These are phyloP conservation scores for sheep (Ovis aries) DNA, from an alignment of 2,113 vertebrate genomes.

Conservation along the genomic window DNA sequence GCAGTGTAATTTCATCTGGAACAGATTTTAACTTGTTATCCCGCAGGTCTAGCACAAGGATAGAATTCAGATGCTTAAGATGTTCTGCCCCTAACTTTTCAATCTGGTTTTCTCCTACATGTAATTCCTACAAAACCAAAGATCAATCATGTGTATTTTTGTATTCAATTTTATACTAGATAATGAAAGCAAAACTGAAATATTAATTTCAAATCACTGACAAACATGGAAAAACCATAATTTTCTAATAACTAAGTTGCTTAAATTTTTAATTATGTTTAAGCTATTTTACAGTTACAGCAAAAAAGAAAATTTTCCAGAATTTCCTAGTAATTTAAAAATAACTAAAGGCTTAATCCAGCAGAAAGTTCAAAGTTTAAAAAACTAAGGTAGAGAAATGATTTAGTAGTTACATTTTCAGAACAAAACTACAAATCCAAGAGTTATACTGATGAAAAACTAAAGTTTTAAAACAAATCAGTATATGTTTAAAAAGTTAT, in stretches of 20 bases:
- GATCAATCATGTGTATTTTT: neutral
- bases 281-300: neutral
- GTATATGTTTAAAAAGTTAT: neutral
- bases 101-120: constrained; percentile 95
- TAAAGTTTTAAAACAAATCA: constrained; percentile 3
- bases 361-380: neutral
- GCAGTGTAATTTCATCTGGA: constrained; percentile 87
- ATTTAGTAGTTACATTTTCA: neutral
- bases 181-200: constrained; percentile 29
- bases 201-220: constrained; percentile 13
- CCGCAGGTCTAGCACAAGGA: constrained; percentile 91
- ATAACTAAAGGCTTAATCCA: neutral
- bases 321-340: constrained; percentile 36
- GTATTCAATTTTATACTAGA: neutral
- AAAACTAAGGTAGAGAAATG: constrained; percentile 6
- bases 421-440: constrained; percentile 16
- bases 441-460: neutral
- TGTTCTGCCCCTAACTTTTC: constrained; percentile 84
- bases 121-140: constrained; percentile 85
- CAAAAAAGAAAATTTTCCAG: neutral
- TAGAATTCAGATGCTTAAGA: constrained; percentile 83
- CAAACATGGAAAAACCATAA: neutral
- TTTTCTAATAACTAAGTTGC: neutral
- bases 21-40: constrained; percentile 93
- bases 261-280: constrained; percentile 21